Conservation (phyloP, 2,113 vertebrate genomes). For the Urocynchramus pylzowi region DNA sequence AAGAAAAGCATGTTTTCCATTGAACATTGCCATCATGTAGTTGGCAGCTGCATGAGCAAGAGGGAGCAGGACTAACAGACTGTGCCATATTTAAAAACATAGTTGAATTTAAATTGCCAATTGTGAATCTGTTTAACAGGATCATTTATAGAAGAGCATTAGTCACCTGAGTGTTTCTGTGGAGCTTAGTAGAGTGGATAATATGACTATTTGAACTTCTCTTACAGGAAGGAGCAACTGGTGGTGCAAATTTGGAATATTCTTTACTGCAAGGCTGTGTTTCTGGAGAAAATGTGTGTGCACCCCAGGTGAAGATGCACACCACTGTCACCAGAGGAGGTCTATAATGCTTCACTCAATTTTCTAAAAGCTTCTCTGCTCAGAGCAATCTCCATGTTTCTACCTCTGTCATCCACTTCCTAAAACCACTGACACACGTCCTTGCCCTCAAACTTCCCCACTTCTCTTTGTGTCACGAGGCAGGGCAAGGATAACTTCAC, state of each 20-base stretch:
- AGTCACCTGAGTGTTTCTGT: not conserved
- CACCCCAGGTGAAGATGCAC: not conserved
- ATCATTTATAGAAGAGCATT: not conserved
- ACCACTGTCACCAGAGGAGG: not conserved
- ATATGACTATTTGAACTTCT: not conserved
- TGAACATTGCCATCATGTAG: not conserved
- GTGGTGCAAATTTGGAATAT: not conserved
- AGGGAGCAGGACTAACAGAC: not conserved
- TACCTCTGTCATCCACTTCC: not conserved
- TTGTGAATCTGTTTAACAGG: not conserved
- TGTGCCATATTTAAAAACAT: not conserved
- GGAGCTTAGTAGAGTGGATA: not conserved
- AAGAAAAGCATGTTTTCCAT: not conserved
- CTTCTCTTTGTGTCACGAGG: not conserved
- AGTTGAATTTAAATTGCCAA: not conserved
- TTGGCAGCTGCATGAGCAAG: not conserved
- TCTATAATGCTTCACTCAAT: not conserved
- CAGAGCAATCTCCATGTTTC: rapidly evolving
- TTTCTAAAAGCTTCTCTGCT: not conserved
- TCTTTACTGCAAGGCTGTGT: not conserved
- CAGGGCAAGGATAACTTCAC: not conserved
- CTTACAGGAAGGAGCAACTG: not conserved
- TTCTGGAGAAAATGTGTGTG: not conserved
- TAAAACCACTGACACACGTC: rapidly evolving
- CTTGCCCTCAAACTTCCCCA: not conserved